These are phyloP conservation scores for Rhysida immarginata DNA, from an alignment of 1,140 invertebrate genomes.

Conservation along the genomic window DNA sequence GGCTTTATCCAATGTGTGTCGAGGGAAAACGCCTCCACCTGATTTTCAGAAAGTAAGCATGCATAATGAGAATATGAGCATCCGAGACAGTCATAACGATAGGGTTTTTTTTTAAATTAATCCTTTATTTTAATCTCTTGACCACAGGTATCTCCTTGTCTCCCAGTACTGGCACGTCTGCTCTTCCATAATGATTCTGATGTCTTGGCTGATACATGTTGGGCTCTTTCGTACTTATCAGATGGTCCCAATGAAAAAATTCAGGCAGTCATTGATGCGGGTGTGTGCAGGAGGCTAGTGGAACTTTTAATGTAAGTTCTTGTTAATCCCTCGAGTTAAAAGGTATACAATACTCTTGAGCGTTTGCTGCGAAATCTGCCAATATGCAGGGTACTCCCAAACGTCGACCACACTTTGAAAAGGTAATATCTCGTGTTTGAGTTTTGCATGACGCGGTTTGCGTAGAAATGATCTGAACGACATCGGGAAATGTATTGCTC, in stretches of 20 bases:
- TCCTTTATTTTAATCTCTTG: neutral
- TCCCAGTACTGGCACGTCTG: conserved; percentile 72
- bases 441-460: too few species aligned
- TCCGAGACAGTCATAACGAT: too few species aligned
- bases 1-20: conserved; percentile 89
- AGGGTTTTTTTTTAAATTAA: too few species aligned
- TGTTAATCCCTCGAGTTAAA: too few species aligned
- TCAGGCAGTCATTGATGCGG: conserved; percentile 91
- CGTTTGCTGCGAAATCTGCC: too few species aligned
- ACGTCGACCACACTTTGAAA: too few species aligned
- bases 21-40: conserved; percentile 91
- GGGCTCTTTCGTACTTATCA: conserved; percentile 84
- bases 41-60: conserved; percentile 82
- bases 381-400: too few species aligned
- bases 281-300: conserved; percentile 82
- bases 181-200: conserved; percentile 80
- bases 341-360: neutral
- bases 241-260: conserved; percentile 98
- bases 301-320: conserved; percentile 70
- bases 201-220: conserved; percentile 87
- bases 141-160: conserved; percentile 47
- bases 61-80: too few species aligned
- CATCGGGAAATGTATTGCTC: too few species aligned
- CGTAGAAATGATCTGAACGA: too few species aligned
- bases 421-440: too few species aligned